Percentiles rank a stretch among this genome's conserved stretches.
These are phyloP conservation scores for Vireo griseus DNA, from an alignment of 2,797 vertebrate genomes.

Conservation along the genomic window DNA sequence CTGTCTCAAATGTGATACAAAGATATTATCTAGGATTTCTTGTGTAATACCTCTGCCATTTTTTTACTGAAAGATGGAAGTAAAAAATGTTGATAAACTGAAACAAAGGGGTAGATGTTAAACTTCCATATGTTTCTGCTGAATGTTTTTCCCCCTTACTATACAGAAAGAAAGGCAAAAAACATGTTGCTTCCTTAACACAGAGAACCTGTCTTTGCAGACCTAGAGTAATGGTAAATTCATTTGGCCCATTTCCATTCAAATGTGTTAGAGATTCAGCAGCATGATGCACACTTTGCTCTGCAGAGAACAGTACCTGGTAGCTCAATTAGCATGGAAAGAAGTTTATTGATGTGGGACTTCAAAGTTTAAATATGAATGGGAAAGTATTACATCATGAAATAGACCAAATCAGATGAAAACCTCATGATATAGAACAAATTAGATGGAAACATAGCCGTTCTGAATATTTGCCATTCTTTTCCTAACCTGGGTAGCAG, in stretches of 20 bases:
- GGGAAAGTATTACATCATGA: not conserved
- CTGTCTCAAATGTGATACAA: not conserved
- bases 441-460: not conserved
- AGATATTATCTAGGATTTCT: not conserved
- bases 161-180: not conserved
- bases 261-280: not conserved
- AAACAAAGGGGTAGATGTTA: not conserved
- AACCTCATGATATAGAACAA: not conserved
- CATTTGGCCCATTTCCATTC: not conserved
- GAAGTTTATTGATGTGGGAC: not conserved
- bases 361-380: conserved; percentile 15
- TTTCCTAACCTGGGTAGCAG: not conserved
- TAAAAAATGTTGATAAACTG: not conserved
- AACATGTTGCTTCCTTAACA: not conserved
- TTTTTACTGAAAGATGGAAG: not conserved
- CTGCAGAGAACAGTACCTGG: not conserved
- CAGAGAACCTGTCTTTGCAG: not conserved
- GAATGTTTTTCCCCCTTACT: not conserved
- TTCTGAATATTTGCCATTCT: not conserved
- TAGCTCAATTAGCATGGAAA: not conserved
- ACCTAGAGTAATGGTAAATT: not conserved
- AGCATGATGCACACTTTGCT: not conserved
- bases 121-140: not conserved
- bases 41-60: not conserved
- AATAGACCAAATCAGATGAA: not conserved